Percentiles rank a stretch among this genome's conserved stretches.
Conservation (phyloP, 2,888 invertebrate species). For the Chelonus formosanus region DNA sequence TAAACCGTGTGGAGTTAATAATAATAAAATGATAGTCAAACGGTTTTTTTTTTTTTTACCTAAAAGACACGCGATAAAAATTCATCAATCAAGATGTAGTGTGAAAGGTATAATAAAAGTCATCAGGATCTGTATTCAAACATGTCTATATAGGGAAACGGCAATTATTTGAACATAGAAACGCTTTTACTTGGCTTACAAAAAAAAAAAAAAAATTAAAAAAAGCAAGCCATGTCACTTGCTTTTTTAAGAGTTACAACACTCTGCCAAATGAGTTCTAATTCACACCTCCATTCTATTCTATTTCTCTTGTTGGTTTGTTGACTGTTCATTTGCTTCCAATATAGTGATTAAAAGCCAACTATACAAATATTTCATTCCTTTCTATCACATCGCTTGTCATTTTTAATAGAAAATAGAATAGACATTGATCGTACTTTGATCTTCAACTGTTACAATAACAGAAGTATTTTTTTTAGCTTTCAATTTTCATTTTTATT, state of each 20-base stretch:
- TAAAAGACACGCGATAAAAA: constrained; percentile 10
- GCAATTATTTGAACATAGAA: constrained; percentile 1
- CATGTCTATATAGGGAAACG: neutral
- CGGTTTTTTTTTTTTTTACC: neutral
- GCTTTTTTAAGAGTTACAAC: constrained; percentile 17
- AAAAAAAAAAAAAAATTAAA: constrained; percentile 1
- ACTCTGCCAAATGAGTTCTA: constrained; percentile 49
- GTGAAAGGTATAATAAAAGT: constrained; percentile 3
- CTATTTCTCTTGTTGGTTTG: constrained; percentile 33
- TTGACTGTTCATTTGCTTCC: constrained; percentile 30
- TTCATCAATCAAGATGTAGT: constrained; percentile 2
- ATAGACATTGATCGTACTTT: neutral
- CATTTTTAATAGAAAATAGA: neutral
- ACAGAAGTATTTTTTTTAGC: neutral
- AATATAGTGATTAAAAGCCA: constrained; percentile 22
- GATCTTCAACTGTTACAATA: constrained; percentile 13
- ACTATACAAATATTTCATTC: neutral
- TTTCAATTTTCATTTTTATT: neutral
- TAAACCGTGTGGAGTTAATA: neutral
- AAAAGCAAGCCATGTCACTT: neutral
- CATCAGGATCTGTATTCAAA: neutral
- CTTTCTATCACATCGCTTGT: neutral
- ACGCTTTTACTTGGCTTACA: neutral
- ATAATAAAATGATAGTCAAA: neutral
- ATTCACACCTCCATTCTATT: constrained; percentile 42